These are phyloP conservation scores for Chouioia cunea DNA, from an alignment of 2,888 invertebrate species.

Conservation along the genomic window DNA sequence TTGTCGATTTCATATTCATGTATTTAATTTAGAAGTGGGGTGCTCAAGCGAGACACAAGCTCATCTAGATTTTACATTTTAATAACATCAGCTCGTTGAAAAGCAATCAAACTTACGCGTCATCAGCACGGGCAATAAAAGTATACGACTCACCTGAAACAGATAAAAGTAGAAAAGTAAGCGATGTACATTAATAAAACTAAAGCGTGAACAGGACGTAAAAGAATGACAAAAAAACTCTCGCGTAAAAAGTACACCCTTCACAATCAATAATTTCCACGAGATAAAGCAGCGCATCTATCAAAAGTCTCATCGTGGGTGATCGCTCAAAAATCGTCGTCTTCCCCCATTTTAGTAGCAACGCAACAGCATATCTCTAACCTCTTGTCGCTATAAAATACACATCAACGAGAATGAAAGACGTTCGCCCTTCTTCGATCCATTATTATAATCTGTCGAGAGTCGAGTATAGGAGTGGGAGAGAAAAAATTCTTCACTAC, in stretches of 20 bases:
- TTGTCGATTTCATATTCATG: conserved; percentile 10
- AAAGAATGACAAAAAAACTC: conserved; percentile 16
- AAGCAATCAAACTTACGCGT: no score
- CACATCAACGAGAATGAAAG: neutral
- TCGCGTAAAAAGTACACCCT: conserved; percentile 10
- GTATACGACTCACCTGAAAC: conserved; percentile 21
- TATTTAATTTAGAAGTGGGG: no score
- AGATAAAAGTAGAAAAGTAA: neutral
- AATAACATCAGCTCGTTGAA: no score
- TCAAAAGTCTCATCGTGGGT: no score
- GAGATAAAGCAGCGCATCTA: conserved; percentile 11
- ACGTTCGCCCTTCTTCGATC: neutral
- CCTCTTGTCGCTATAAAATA: conserved; percentile 5
- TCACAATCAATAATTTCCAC: conserved; percentile 22
- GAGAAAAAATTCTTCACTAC: conserved; percentile 14
- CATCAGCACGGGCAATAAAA: no score
- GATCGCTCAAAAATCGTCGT: no score
- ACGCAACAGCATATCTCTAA: neutral
- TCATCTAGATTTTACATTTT: no score
- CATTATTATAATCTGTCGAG: conserved; percentile 25
- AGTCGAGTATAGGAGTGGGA: neutral
- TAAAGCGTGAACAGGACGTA: neutral
- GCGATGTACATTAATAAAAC: neutral
- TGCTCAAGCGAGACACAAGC: no score
- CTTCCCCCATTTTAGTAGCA: no score